Conservation (phyloP, 2,797 vertebrate species). For the Kryptopterus vitreolus region DNA sequence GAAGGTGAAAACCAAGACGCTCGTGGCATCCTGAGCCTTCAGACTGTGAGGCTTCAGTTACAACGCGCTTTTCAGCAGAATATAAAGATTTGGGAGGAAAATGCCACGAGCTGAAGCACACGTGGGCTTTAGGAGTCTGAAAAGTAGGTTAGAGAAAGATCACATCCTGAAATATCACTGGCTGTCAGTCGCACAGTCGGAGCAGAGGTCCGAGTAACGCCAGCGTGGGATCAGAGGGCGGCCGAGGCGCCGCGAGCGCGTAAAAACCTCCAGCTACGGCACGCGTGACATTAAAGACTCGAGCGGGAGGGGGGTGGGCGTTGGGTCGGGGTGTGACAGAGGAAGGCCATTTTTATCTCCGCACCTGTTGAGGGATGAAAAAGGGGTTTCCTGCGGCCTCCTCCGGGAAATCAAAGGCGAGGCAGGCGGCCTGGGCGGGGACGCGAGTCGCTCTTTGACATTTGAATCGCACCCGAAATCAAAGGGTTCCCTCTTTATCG, state of each 20-base stretch:
- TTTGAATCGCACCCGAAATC: conserved; percentile 46
- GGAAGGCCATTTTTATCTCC: conserved; percentile 55
- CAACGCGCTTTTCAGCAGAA: not conserved
- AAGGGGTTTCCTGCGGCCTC: conserved; percentile 54
- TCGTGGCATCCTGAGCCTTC: not conserved
- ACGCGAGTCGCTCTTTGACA: conserved; percentile 47
- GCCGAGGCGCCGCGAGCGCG: not conserved
- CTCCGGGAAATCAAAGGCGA: conserved; percentile 45
- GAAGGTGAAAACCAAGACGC: not conserved
- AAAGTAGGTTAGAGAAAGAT: not conserved
- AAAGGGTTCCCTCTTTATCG: conserved; percentile 40
- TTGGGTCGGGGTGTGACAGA: conserved; percentile 37
- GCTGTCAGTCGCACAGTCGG: not conserved
- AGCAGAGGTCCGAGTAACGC: not conserved
- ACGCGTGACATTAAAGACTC: conserved; percentile 31
- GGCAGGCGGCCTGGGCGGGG: conserved; percentile 34
- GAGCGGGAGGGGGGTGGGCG: too few relatives aligned
- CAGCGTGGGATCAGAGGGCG: not conserved
- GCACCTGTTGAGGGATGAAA: conserved; percentile 48
- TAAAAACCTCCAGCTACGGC: conserved; percentile 31
- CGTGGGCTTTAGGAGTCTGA: not conserved
- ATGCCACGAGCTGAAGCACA: not conserved
- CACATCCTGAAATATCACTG: not conserved
- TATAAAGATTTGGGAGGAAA: too few relatives aligned
- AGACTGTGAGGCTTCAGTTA: not conserved